Conservation (phyloP, 2,797 vertebrate species). For the Acanthis flammea region DNA sequence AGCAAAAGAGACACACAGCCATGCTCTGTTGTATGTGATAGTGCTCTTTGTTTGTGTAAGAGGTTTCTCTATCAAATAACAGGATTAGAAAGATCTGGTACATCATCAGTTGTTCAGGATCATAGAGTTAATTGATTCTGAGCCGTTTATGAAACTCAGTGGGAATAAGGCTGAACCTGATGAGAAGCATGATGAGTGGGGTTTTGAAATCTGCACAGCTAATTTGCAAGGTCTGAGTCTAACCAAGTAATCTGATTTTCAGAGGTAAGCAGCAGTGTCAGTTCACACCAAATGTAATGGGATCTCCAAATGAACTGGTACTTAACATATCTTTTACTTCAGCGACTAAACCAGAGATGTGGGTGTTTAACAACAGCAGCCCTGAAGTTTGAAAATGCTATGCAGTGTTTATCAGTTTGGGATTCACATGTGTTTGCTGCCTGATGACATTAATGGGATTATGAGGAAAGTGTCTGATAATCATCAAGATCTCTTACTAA, state of each 20-base stretch:
- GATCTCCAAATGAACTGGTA: background rate
- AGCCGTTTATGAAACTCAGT: background rate
- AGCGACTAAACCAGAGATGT: background rate
- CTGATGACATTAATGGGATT: background rate
- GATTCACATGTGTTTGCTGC: background rate
- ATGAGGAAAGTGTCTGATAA: background rate
- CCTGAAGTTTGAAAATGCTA: background rate
- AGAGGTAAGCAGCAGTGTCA: background rate
- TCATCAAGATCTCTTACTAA: background rate
- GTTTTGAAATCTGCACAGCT: background rate
- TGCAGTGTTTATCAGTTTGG: background rate
- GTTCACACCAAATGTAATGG: background rate
- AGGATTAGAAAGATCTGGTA: background rate
- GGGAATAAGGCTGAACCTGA: background rate
- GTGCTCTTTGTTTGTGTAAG: background rate
- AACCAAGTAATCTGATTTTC: background rate
- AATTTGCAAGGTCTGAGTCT: background rate
- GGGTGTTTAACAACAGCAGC: background rate
- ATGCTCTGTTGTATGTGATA: background rate
- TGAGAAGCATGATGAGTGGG: background rate
- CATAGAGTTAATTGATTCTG: constrained; percentile 4
- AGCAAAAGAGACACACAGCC: background rate
- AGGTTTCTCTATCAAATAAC: constrained; percentile 9
- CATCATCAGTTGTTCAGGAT: background rate
- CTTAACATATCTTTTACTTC: background rate